Conservation (phyloP, 2,113 vertebrate genomes). For the Cyanoderma ruficeps region DNA sequence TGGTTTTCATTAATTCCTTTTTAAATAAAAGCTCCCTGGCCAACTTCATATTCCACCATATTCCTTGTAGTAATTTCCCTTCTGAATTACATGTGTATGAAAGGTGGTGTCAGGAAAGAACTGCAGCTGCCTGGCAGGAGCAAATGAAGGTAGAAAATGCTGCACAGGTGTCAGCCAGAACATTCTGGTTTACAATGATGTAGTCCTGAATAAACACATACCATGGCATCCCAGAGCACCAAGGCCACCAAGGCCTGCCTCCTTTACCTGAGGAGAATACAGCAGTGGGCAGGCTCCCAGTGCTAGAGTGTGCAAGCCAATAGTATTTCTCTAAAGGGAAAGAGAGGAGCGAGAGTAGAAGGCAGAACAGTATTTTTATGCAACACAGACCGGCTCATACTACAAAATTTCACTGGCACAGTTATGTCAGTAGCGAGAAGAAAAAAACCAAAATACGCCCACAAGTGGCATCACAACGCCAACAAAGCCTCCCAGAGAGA, state of each 20-base stretch:
- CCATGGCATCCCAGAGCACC: background rate
- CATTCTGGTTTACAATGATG: background rate
- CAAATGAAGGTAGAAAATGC: background rate
- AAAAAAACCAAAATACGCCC: conserved; percentile 20
- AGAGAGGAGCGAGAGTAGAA: background rate
- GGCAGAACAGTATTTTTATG: conserved; percentile 3
- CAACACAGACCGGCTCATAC: background rate
- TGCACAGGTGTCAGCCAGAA: background rate
- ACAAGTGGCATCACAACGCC: conserved; percentile 43
- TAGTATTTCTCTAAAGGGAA: background rate
- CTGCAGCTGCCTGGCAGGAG: background rate
- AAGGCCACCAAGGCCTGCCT: background rate
- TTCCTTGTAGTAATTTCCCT: background rate
- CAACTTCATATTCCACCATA: background rate
- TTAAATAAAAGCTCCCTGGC: background rate
- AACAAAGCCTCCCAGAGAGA: conserved; percentile 15
- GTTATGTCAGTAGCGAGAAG: conserved; percentile 34
- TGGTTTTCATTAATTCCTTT: background rate
- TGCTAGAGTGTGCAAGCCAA: background rate
- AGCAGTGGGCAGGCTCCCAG: background rate
- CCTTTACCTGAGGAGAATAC: background rate
- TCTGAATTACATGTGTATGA: background rate
- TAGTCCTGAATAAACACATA: background rate
- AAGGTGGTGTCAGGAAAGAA: background rate
- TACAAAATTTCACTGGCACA: conserved; percentile 44